Conservation (phyloP, 2,113 vertebrate species). For the Geococcyx californianus region DNA sequence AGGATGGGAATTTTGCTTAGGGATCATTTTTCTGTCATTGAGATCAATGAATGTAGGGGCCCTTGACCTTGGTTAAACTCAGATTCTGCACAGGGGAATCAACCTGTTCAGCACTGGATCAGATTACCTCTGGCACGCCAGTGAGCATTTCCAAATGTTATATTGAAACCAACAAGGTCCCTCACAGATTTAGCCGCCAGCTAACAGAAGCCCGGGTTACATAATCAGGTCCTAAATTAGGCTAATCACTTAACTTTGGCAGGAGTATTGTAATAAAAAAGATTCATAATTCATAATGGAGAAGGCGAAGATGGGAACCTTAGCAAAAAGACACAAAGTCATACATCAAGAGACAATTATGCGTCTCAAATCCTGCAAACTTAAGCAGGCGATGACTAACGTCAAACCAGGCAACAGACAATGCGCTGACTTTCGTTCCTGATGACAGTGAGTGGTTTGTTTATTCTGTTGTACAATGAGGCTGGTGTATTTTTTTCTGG, state of each 20-base stretch:
- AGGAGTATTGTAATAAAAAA: background rate
- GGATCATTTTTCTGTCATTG: background rate
- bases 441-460: background rate
- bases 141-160: background rate
- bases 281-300: background rate
- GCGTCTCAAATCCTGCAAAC: background rate
- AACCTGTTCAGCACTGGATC: background rate
- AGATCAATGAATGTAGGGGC: background rate
- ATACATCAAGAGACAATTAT: background rate
- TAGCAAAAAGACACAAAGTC: background rate
- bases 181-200: background rate
- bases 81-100: background rate
- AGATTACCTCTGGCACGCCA: background rate
- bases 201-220: background rate
- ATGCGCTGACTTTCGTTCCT: background rate
- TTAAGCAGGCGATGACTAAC: background rate
- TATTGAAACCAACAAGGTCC: background rate
- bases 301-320: background rate
- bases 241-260: slow-evolving; percentile 29
- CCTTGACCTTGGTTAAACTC: background rate
- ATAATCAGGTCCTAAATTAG: background rate
- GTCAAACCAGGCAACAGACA: slow-evolving; percentile 8
- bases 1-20: background rate
- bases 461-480: background rate
- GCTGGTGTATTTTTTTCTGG: background rate